Percentiles rank a stretch among this genome's conserved stretches.
Conservation (phyloP, 2,888 invertebrate species). For the Amphipoea oculea region DNA sequence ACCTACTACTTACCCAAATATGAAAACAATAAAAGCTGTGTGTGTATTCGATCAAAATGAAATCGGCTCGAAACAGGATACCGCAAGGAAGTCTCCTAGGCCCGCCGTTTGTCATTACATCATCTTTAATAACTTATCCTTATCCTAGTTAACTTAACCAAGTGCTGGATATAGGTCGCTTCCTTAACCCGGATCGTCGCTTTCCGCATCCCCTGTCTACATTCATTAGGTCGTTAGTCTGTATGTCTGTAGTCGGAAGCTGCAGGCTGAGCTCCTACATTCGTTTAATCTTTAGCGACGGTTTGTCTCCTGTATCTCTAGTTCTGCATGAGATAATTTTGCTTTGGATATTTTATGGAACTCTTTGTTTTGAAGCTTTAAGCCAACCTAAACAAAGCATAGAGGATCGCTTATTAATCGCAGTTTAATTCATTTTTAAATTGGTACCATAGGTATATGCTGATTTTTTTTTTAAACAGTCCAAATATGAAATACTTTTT, state of each 20-base stretch:
- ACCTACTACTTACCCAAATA: background rate
- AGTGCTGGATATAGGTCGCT: conserved; percentile 35
- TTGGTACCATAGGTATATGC: background rate
- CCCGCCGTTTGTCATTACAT: conserved; percentile 10
- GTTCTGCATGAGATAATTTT: background rate
- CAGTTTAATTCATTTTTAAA: too few relatives aligned
- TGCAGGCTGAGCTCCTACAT: background rate
- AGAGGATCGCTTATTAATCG: background rate
- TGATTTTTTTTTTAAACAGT: background rate
- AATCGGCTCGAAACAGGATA: background rate
- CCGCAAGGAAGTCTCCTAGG: conserved; percentile 23
- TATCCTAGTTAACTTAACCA: background rate
- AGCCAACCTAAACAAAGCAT: background rate
- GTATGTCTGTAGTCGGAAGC: conserved; percentile 8
- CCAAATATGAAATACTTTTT: background rate
- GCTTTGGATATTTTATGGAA: background rate
- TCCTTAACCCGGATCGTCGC: conserved; percentile 21
- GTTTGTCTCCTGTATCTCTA: background rate
- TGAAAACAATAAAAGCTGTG: background rate
- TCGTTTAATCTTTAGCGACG: background rate
- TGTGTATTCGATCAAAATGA: background rate
- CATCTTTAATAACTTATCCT: background rate
- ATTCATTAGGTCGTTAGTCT: conserved; percentile 34
- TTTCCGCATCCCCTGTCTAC: conserved; percentile 43
- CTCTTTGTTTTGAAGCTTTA: background rate